Conservation (phyloP, 35 echinoderm and acorn worm genomes). For the Eucidaris tribuloides region DNA sequence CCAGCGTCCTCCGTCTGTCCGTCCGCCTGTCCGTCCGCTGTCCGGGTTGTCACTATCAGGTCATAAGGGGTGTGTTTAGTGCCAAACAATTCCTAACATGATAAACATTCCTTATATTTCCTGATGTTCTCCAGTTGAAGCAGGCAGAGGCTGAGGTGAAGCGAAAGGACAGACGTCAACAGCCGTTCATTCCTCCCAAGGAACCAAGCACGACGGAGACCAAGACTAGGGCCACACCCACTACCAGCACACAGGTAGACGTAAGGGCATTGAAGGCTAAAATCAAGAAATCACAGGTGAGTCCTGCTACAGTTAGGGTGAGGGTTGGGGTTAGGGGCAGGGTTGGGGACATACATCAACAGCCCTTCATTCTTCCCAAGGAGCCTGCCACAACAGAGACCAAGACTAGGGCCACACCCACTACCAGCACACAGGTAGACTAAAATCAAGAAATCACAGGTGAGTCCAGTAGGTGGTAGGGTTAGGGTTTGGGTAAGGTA, state of each 20-base stretch:
- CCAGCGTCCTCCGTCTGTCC: too few relatives aligned
- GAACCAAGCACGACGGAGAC: slow-evolving; percentile 36
- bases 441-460: slow-evolving; percentile 95
- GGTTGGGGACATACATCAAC: slow-evolving; percentile 81
- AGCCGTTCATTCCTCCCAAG: slow-evolving; percentile 93
- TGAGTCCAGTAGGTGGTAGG: too few relatives aligned
- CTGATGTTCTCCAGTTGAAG: too few relatives aligned
- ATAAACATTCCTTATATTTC: too few relatives aligned
- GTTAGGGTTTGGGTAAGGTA: too few relatives aligned
- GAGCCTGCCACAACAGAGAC: slow-evolving; percentile 39
- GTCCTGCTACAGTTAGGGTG: too few relatives aligned
- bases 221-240: slow-evolving; percentile 21
- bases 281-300: slow-evolving; percentile 92
- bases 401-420: slow-evolving; percentile 2
- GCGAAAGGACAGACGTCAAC: slow-evolving; percentile 72
- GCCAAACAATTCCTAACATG: too few relatives aligned
- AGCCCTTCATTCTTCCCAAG: slow-evolving; percentile 92
- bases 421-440: slow-evolving; percentile 66
- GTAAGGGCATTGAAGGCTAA: slow-evolving; percentile 80
- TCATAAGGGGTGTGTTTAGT: too few relatives aligned
- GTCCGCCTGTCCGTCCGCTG: too few relatives aligned
- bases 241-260: slow-evolving; percentile 46
- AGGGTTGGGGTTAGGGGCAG: too few relatives aligned
- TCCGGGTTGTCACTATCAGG: too few relatives aligned
- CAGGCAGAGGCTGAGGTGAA: slow-evolving; percentile 81